These are phyloP conservation scores for Frankliniella intonsa DNA, from an alignment of 2,888 invertebrate genomes.

Conservation along the genomic window DNA sequence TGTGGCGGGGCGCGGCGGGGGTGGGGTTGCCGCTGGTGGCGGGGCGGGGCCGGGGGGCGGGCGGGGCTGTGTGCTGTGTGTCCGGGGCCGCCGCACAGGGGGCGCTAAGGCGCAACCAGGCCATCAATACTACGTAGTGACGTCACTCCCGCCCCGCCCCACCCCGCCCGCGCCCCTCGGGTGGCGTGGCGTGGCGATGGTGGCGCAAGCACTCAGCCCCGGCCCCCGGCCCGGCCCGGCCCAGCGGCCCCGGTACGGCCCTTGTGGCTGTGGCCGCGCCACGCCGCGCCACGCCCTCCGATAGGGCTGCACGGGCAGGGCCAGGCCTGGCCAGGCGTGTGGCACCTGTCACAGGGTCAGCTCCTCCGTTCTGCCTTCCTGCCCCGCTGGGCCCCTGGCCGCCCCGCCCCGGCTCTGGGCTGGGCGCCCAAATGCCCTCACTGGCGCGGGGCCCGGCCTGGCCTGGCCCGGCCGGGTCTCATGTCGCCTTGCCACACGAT, in stretches of 20 bases:
- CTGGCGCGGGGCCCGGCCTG: no score
- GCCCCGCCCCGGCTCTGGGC: background rate
- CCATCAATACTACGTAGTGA: conserved; percentile 26
- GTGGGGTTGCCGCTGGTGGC: no score
- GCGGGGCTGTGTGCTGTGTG: conserved; percentile 30
- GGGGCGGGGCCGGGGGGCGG: background rate
- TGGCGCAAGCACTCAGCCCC: conserved; percentile 21
- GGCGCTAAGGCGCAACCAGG: conserved; percentile 14
- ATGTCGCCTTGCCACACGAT: no score
- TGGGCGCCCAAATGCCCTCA: background rate
- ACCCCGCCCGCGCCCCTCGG: background rate
- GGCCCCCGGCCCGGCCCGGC: background rate
- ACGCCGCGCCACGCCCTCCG: background rate
- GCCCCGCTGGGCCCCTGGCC: background rate
- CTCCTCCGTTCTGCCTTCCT: background rate
- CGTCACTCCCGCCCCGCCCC: conserved; percentile 33
- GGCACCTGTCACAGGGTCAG: conserved; percentile 13
- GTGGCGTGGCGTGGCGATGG: conserved; percentile 18
- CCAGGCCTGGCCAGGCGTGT: background rate
- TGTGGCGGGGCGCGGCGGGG: no score
- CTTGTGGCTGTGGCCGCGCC: background rate
- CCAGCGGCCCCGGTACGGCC: background rate
- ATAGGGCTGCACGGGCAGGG: background rate
- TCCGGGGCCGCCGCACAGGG: conserved; percentile 35
- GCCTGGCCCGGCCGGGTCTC: no score